Conservation (phyloP, 2,888 invertebrate species). For the Parnassius mnemosyne region DNA sequence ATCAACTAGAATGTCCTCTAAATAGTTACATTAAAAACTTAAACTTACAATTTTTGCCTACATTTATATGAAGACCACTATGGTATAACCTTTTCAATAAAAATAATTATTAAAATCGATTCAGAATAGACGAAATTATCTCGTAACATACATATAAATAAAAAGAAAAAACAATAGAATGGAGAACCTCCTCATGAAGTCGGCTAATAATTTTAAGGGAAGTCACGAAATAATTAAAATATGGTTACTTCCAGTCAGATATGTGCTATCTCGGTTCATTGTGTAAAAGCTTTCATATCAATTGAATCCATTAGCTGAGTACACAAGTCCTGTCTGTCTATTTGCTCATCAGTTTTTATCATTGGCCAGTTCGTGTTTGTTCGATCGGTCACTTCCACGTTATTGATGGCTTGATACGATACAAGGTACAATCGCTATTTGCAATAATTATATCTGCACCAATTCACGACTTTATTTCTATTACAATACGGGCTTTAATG, state of each 20-base stretch:
- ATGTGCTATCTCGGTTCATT: slow-evolving; percentile 61
- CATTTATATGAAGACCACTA: too few species aligned
- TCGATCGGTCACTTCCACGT: slow-evolving; percentile 75
- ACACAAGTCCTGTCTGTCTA: slow-evolving; percentile 76
- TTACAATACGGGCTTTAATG: slow-evolving; percentile 25
- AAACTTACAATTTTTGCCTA: too few species aligned
- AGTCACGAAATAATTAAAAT: slow-evolving; percentile 47
- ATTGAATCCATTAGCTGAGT: slow-evolving; percentile 80
- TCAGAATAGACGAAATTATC: too few species aligned
- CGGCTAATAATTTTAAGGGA: slow-evolving; percentile 31
- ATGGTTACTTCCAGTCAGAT: slow-evolving; percentile 44
- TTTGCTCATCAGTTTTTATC: slow-evolving; percentile 81
- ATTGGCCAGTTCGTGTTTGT: slow-evolving; percentile 76
- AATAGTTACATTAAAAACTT: too few species aligned
- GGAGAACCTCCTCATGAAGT: too few species aligned
- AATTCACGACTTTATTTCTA: slow-evolving; percentile 29
- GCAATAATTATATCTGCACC: slow-evolving; percentile 26
- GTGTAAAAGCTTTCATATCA: slow-evolving; percentile 80
- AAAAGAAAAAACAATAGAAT: too few species aligned
- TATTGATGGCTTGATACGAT: slow-evolving; percentile 74
- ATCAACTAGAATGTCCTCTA: too few species aligned
- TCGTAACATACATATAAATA: too few species aligned
- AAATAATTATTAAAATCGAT: too few species aligned
- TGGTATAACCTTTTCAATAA: too few species aligned
- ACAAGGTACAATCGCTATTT: slow-evolving; percentile 46